Conservation (phyloP, 2,797 vertebrate genomes). For the Macropodus opercularis region DNA sequence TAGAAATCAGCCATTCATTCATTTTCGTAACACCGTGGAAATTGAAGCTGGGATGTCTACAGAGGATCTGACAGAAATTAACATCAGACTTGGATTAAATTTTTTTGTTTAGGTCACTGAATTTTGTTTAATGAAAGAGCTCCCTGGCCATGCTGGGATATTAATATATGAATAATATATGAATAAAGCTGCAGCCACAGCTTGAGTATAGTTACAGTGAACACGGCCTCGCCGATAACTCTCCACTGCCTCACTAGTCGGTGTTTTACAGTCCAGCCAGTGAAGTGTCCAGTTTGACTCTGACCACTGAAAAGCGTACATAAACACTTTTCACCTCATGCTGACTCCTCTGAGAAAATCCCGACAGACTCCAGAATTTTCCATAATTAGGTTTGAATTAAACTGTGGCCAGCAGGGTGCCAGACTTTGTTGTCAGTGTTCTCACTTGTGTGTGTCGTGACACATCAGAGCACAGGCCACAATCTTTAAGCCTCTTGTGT, state of each 20-base stretch:
- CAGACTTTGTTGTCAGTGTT: conserved; percentile 46
- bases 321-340: conserved; percentile 29
- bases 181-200: not conserved
- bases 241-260: not conserved
- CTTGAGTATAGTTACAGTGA: not conserved
- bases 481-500: conserved; percentile 45
- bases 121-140: too few relatives aligned
- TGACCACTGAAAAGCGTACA: conserved; percentile 8
- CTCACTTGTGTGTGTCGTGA: conserved; percentile 45
- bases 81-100: too few relatives aligned
- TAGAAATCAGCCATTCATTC: conserved; percentile 34
- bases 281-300: not conserved
- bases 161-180: too few relatives aligned
- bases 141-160: not conserved
- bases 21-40: conserved; percentile 34
- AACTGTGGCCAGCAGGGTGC: conserved; percentile 40
- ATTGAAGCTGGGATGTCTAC: conserved; percentile 8
- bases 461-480: conserved; percentile 44
- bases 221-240: not conserved
- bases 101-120: too few relatives aligned
- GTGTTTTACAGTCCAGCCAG: not conserved
- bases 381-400: conserved; percentile 57
- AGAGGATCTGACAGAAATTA: conserved; percentile 20
- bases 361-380: conserved; percentile 43
- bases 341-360: conserved; percentile 23